phyloP scores from a whole-genome alignment of 2,888 invertebrate species.

The Dolichopus griseipennis region DNA sequence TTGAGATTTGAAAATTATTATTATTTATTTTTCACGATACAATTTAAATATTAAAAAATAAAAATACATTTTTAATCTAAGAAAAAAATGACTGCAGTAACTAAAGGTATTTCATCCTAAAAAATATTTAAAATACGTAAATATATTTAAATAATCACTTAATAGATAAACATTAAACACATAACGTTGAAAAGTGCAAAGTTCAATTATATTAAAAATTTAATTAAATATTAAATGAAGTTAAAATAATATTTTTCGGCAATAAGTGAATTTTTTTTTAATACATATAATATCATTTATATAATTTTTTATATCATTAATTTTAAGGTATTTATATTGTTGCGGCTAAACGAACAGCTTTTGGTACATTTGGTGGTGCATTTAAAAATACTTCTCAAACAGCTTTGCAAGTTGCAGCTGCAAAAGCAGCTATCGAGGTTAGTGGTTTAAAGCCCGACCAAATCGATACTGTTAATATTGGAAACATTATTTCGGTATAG shows the following conservation, averaged over 20 bases:
- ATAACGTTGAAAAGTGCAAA: not conserved
- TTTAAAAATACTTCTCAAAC: slow-evolving; percentile 64
- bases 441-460: slow-evolving; percentile 75
- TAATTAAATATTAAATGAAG: not conserved
- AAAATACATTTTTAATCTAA: too few species aligned
- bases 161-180: too few species aligned
- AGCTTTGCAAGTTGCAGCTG: slow-evolving; percentile 73
- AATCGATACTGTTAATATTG: slow-evolving; percentile 82
- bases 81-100: slow-evolving; percentile 13
- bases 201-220: not conserved
- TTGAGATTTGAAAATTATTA: too few species aligned
- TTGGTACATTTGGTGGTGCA: slow-evolving; percentile 88
- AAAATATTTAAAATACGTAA: too few species aligned
- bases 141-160: too few species aligned
- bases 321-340: slow-evolving; percentile 71
- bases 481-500: slow-evolving; percentile 71
- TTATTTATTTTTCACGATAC: too few species aligned
- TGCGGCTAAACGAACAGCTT: slow-evolving; percentile 92
- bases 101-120: slow-evolving; percentile 13
- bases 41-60: too few species aligned
- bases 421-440: slow-evolving; percentile 67
- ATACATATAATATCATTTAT: too few species aligned
- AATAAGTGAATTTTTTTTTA: too few species aligned
- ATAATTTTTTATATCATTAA: not conserved
- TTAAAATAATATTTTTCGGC: too few species aligned